Conservation (phyloP, 2,888 invertebrate species). For the Callimorpha dominula region DNA sequence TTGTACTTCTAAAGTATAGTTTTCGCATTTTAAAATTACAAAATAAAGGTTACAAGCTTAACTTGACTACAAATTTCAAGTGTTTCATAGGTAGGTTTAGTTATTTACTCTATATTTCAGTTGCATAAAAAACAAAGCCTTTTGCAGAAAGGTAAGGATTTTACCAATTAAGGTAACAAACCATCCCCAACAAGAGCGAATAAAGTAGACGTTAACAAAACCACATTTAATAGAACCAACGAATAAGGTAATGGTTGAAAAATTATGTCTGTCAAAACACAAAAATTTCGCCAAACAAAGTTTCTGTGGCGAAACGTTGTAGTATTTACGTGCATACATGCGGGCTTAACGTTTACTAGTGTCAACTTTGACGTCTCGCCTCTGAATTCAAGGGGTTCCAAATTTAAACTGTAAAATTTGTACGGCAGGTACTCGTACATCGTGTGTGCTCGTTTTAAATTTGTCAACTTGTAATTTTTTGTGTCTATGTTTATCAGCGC, state of each 20-base stretch:
- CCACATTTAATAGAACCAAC: constrained; percentile 17
- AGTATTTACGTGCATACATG: constrained; percentile 26
- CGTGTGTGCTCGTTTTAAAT: constrained; percentile 2
- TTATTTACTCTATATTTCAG: no score
- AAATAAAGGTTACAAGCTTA: no score
- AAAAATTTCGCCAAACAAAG: constrained; percentile 30
- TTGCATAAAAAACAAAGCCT: no score
- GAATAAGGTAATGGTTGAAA: constrained; percentile 17
- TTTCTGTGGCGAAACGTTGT: constrained; percentile 28
- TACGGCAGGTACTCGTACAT: constrained; percentile 13
- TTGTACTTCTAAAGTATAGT: no score
- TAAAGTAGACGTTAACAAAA: constrained; percentile 10
- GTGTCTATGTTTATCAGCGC: not conserved
- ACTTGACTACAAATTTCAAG: no score
- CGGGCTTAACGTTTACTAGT: constrained; percentile 36
- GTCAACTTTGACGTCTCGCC: constrained; percentile 45
- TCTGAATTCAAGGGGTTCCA: constrained; percentile 42
- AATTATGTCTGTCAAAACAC: constrained; percentile 37
- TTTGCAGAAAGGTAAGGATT: not conserved
- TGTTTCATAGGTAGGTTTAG: no score
- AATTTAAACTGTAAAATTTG: constrained; percentile 42
- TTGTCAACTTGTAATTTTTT: no score
- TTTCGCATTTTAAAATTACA: no score
- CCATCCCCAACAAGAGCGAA: not conserved
- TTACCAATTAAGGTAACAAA: not conserved